A percentile compares a stretch with the other conserved stretches of the same genome.
Evolutionary conservation across 1,140 invertebrate genomes (phyloP).

Genomic region (Glossosoma conforme): DNA sequence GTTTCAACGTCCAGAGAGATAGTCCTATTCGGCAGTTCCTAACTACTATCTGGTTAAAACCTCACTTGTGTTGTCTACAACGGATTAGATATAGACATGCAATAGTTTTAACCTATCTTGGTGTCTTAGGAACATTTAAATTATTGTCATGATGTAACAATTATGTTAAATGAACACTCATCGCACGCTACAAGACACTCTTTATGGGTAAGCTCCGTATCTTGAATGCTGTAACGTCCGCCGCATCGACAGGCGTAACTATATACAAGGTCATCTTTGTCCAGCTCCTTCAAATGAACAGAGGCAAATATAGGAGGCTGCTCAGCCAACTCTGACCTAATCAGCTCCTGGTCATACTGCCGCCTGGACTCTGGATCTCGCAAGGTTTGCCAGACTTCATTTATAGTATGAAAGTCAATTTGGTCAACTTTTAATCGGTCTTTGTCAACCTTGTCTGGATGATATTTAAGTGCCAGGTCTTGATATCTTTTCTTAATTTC

Average conservation of each 20-base stretch:
- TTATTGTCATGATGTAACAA: slow-evolving; percentile 40
- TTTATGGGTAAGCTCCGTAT: slow-evolving; percentile 40
- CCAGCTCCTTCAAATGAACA: slow-evolving; percentile 49
- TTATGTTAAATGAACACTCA: slow-evolving; percentile 61
- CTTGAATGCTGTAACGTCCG: slow-evolving; percentile 51
- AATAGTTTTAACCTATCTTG: slow-evolving; percentile 2
- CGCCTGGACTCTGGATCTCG: slow-evolving; percentile 49
- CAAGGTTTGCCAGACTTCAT: slow-evolving; percentile 60
- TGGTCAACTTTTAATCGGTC: slow-evolving; percentile 24
- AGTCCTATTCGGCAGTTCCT: too few species aligned
- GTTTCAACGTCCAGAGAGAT: too few species aligned
- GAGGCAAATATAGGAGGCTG: slow-evolving; percentile 54
- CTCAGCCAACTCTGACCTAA: slow-evolving; percentile 49
- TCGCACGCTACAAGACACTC: slow-evolving; percentile 55
- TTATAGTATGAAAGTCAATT: slow-evolving; percentile 50
- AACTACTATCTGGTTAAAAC: too few species aligned
- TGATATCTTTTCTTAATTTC: slow-evolving; percentile 62
- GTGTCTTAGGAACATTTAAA: neutral
- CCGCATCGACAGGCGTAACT: slow-evolving; percentile 62
- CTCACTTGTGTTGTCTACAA: too few species aligned
- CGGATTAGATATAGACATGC: too few species aligned
- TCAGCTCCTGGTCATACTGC: slow-evolving; percentile 54
- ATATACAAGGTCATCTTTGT: slow-evolving; percentile 39
- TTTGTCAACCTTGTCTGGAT: slow-evolving; percentile 57
- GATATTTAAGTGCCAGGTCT: slow-evolving; percentile 51